phyloP scores from a whole-genome alignment of 2,888 invertebrate species.

The Drosophila prostipennis region DNA sequence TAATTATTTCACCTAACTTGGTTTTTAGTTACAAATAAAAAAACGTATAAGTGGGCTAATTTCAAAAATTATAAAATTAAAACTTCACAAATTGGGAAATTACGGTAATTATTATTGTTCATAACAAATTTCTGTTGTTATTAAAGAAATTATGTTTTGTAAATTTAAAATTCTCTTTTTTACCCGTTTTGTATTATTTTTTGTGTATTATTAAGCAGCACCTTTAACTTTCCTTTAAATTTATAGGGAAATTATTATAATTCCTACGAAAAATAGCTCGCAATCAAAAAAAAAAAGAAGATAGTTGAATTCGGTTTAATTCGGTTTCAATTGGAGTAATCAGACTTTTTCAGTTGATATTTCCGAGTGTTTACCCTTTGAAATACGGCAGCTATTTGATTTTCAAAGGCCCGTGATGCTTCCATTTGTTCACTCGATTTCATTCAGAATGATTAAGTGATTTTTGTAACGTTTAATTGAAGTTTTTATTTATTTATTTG shows the following conservation, averaged over 20 bases:
- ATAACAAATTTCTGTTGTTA: too few species aligned
- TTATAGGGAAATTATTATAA: background rate
- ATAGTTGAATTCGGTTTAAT: conserved; percentile 18
- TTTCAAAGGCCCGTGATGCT: conserved; percentile 7
- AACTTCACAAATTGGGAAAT: too few species aligned
- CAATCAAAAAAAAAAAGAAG: background rate
- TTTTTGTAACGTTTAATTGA: conserved; percentile 19
- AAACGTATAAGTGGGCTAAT: too few species aligned
- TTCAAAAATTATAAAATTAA: too few species aligned
- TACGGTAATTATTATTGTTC: too few species aligned
- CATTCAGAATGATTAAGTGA: conserved; percentile 6
- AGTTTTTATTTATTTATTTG: conserved; percentile 22
- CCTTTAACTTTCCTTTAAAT: background rate
- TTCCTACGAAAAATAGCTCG: background rate
- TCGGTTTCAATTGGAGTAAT: conserved; percentile 10
- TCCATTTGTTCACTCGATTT: conserved; percentile 10
- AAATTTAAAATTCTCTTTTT: background rate
- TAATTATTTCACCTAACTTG: too few species aligned
- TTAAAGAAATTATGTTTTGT: too few species aligned
- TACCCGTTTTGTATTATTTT: background rate
- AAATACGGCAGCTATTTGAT: conserved; percentile 9
- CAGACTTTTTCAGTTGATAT: conserved; percentile 6
- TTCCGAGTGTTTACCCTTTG: conserved; percentile 16
- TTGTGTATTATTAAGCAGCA: background rate
- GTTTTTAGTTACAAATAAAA: too few species aligned